A percentile compares a stretch with the other conserved stretches of the same genome.
These are phyloP conservation scores for Prolemur simus DNA, from an alignment of 2,113 vertebrate genomes.

Conservation along the genomic window DNA sequence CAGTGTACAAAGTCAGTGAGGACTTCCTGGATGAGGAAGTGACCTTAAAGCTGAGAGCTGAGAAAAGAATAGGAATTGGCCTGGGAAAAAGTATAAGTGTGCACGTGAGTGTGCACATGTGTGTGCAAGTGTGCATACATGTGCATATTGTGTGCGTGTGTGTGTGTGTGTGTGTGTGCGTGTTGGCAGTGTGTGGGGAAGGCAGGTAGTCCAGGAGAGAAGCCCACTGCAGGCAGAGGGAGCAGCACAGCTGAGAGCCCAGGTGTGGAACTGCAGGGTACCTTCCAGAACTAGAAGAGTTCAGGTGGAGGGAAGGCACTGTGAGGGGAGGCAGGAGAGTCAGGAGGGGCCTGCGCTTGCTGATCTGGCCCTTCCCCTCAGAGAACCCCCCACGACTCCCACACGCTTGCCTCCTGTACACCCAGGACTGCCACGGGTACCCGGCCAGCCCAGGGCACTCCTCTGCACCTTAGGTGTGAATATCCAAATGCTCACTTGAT, in stretches of 20 bases:
- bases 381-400: neutral
- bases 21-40: neutral
- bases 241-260: neutral
- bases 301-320: neutral
- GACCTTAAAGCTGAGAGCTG: neutral
- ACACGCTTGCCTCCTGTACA: neutral
- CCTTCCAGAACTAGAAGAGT: neutral
- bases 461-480: neutral
- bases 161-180: neutral
- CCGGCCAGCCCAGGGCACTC: neutral
- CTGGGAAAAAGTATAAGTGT: neutral
- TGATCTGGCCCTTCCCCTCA: no score
- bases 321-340: neutral
- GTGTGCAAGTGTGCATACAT: no score
- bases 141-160: no score
- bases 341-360: neutral
- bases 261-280: neutral
- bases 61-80: neutral
- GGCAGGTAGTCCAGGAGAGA: neutral
- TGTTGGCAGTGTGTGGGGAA: neutral
- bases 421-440: neutral
- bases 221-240: neutral
- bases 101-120: no score
- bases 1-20: neutral
- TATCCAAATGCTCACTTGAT: neutral